Evolutionary conservation across 2,888 invertebrate genomes (phyloP).

Genomic region (Dicranocentrus wangi): DNA sequence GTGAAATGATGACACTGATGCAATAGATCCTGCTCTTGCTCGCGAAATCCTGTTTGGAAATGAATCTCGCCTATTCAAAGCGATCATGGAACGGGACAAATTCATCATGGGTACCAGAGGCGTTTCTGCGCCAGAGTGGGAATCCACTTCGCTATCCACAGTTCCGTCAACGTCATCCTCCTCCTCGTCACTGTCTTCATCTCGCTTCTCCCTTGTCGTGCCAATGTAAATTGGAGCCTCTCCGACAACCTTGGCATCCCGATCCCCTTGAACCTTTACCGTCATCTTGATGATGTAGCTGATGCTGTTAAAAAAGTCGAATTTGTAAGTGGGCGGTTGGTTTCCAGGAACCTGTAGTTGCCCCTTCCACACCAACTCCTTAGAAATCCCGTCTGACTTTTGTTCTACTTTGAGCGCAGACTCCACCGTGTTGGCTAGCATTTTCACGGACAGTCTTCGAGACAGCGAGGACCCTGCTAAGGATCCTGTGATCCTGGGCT

Average conservation of each 20-base stretch:
- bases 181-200: neutral
- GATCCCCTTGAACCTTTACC: neutral
- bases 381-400: neutral
- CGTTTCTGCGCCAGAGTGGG: neutral
- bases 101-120: neutral
- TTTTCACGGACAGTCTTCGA: conserved; percentile 16
- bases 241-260: neutral
- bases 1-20: neutral
- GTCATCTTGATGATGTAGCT: neutral
- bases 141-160: neutral
- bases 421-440: conserved; percentile 13
- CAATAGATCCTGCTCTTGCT: neutral
- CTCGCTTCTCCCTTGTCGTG: neutral
- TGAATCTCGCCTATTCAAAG: too few species aligned
- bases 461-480: neutral
- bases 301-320: conserved; percentile 20
- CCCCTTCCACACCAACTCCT: conserved; percentile 13
- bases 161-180: neutral
- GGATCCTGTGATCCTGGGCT: too few species aligned
- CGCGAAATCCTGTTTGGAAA: neutral
- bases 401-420: neutral
- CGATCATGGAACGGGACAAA: too few species aligned
- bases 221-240: conserved; percentile 15
- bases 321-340: neutral
- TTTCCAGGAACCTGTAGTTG: neutral